A percentile compares a stretch with the other conserved stretches of the same genome.
Evolutionary conservation across 53 echinoderm and acorn worm species (phyloP).

Genomic region (Astropecten irregularis): DNA sequence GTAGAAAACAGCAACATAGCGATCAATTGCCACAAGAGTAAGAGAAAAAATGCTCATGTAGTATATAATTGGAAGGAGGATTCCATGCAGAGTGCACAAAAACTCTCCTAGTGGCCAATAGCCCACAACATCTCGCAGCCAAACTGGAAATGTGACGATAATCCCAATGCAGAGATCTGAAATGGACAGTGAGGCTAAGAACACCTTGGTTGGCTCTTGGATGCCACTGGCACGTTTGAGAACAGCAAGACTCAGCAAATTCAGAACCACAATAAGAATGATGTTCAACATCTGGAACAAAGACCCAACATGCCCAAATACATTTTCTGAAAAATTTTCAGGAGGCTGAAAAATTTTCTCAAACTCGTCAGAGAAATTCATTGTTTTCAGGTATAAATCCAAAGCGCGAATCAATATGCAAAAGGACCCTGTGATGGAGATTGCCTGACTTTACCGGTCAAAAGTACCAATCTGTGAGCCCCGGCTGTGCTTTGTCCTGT

Average conservation of each 20-base stretch:
- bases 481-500: too few species aligned
- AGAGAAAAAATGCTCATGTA: background rate
- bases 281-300: too few species aligned
- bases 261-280: background rate
- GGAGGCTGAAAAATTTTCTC: background rate
- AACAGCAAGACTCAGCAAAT: background rate
- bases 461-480: too few species aligned
- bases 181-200: background rate
- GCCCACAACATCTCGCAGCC: background rate
- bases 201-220: conserved; percentile 2
- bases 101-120: background rate
- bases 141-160: background rate
- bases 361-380: too few species aligned
- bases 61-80: background rate
- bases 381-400: too few species aligned
- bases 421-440: too few species aligned
- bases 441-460: too few species aligned
- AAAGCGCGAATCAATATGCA: too few species aligned
- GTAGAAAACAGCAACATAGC: background rate
- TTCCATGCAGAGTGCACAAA: background rate
- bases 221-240: background rate
- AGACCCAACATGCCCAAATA: too few species aligned
- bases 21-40: background rate
- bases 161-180: background rate
- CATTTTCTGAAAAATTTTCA: background rate